Conservation (phyloP, 2,797 vertebrate genomes). For the Melanotaenia maccullochi region DNA sequence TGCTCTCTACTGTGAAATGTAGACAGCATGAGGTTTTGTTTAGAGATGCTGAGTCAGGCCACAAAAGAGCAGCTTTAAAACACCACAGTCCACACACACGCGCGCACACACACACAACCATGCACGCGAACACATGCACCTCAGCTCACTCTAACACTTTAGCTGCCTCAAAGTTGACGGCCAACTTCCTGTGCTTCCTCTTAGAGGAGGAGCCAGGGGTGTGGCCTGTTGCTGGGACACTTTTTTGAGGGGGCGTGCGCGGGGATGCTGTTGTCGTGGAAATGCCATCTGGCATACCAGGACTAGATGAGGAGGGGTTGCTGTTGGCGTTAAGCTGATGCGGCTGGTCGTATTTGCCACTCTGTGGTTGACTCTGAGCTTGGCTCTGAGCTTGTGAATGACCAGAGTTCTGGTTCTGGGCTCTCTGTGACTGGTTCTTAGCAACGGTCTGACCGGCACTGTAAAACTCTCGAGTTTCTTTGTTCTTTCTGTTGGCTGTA, state of each 20-base stretch:
- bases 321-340: constrained; percentile 33
- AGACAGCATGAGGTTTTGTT: constrained; percentile 30
- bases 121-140: not conserved
- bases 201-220: constrained; percentile 88
- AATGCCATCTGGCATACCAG: not conserved
- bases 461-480: constrained; percentile 86
- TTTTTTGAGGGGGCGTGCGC: constrained; percentile 78
- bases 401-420: constrained; percentile 45
- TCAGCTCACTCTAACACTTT: constrained; percentile 83
- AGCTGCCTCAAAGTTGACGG: constrained; percentile 93
- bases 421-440: constrained; percentile 72
- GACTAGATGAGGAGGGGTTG: constrained; percentile 23
- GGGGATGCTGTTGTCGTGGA: constrained; percentile 65
- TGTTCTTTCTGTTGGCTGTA: constrained; percentile 89
- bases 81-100: not conserved
- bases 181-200: constrained; percentile 93
- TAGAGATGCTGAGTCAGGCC: constrained; percentile 30
- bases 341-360: constrained; percentile 5
- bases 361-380: constrained; percentile 5
- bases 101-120: not conserved
- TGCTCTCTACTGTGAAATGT: not conserved
- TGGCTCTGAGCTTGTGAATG: constrained; percentile 37
- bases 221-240: constrained; percentile 64
- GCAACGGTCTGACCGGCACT: constrained; percentile 76
- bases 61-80: constrained; percentile 32